Conservation (phyloP, 2,113 vertebrate species). For the Euleptes europaea region DNA sequence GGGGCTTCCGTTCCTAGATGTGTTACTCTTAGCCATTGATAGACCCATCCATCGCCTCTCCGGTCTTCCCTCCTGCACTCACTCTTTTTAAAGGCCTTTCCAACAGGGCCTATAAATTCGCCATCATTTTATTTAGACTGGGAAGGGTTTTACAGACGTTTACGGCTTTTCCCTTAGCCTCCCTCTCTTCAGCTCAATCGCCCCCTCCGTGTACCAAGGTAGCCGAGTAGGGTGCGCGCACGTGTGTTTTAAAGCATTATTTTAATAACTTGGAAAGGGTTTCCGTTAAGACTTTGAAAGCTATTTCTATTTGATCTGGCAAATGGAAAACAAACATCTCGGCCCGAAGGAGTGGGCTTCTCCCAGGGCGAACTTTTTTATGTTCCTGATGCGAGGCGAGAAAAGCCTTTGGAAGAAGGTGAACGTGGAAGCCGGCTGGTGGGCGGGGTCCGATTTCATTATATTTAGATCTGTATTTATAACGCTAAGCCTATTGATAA, state of each 20-base stretch:
- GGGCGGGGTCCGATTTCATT: constrained; percentile 52
- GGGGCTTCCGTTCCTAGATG: not conserved
- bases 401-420: constrained; percentile 59
- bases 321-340: constrained; percentile 62
- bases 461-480: constrained; percentile 66
- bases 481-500: constrained; percentile 64
- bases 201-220: not conserved
- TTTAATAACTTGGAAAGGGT: constrained; percentile 44
- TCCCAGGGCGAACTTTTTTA: constrained; percentile 34
- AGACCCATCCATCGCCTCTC: too few species aligned
- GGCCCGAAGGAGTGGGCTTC: constrained; percentile 43
- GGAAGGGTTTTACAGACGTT: not conserved
- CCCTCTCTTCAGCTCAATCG: constrained; percentile 3
- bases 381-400: constrained; percentile 49
- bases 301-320: constrained; percentile 65
- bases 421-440: not conserved
- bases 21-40: too few species aligned
- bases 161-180: not conserved
- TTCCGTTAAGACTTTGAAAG: constrained; percentile 44
- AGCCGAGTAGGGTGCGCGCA: too few species aligned
- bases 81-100: not conserved
- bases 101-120: not conserved
- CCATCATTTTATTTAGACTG: not conserved
- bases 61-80: not conserved
- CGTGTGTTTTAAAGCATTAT: too few species aligned